Base-by-base conservation (phyloP, 1,140 invertebrate species). In the Tetramorium simillimum region DNA sequence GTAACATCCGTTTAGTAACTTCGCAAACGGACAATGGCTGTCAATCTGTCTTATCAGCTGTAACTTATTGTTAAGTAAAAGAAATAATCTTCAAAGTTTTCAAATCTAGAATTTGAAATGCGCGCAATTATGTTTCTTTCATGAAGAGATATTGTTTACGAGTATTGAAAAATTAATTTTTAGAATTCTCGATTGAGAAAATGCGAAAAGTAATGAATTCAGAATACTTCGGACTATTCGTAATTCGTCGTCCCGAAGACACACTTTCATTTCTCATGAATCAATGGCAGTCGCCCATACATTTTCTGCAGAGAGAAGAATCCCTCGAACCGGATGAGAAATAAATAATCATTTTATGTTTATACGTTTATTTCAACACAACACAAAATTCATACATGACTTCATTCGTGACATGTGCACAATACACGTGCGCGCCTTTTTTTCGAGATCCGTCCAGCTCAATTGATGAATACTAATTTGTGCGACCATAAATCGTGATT, bases 401-500 rank as follows among this genome's bases (percentile, higher is more conserved):
- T 63, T 18, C 21, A 63, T 78, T 63, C 3, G 40, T 78, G 16
- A 33, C 24, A 33, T 24, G 33, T 40, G 7, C 16, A 60, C 16
- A 16, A 70, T 28, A 33, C 37, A 49, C 43, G n/a, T 12, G 14
- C 33, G 40, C 76, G 14, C 7, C 21, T 77, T 33, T 6, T 2
- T 65, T 70, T 81, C 24, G 21, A 40, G 16, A 43, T 49, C 21
- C 18, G 28, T 33, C 28, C 21, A 16, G 37, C 10, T 33, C n/a
- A 40, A 43, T 37, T 51, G 46, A 33, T 37, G 65, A 70, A 16
- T 37, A 21, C 21, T 72, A 53, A 81, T 63, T 63, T 33, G 28
- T 80, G 14, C 58, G 37, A 56, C 7, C 49, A 81, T 81, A 81
- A 81, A 81, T 80, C 18, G 18, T 7, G 28, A 12, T 16, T 16